These are phyloP conservation scores for Tauraco hartlaubi DNA, from an alignment of 2,797 vertebrate species.

Conservation along the genomic window DNA sequence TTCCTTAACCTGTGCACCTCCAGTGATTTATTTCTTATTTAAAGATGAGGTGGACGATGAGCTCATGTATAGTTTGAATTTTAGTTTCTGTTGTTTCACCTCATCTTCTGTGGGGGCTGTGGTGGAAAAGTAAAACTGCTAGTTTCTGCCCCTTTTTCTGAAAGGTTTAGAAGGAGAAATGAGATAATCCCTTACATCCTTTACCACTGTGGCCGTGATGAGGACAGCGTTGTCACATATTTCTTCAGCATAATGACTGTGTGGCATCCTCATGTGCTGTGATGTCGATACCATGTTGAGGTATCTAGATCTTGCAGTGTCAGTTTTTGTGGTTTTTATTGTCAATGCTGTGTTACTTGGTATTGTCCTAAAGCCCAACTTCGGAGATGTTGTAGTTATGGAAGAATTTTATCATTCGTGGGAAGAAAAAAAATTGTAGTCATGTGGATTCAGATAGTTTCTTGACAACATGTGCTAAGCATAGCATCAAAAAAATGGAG, in stretches of 20 bases:
- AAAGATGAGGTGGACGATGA: background rate
- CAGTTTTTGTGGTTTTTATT: background rate
- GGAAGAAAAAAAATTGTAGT: background rate
- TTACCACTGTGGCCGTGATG: background rate
- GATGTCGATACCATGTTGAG: background rate
- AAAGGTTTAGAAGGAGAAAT: background rate
- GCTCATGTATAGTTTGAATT: background rate
- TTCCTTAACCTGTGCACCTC: background rate
- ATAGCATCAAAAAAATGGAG: background rate
- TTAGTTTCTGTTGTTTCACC: rapidly evolving
- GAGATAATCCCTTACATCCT: background rate
- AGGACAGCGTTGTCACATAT: background rate
- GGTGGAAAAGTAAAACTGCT: background rate
- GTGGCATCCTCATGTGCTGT: background rate
- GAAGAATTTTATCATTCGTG: background rate
- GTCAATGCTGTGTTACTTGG: background rate
- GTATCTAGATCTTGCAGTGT: background rate
- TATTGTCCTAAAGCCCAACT: background rate
- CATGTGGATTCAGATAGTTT: background rate
- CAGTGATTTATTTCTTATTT: background rate
- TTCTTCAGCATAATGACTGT: background rate
- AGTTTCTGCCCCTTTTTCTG: background rate
- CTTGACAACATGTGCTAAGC: background rate
- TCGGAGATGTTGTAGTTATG: background rate
- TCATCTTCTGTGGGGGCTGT: background rate